Base-by-base conservation (phyloP, 2,888 invertebrate genomes). In the Melanostoma scalare region DNA sequence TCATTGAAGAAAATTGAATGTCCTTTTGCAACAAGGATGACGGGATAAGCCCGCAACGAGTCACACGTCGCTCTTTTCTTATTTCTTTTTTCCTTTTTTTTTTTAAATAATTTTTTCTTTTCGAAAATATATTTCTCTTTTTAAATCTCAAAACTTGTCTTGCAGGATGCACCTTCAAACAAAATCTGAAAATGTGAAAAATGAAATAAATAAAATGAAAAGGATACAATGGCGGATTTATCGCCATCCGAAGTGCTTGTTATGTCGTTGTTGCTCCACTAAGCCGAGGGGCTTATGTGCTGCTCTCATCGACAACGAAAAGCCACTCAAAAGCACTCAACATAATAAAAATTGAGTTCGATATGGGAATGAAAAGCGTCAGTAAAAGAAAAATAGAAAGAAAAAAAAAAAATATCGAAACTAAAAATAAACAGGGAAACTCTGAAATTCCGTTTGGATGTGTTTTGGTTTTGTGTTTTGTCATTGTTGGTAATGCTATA, bases 321-420 rank as follows among this genome's bases (percentile, higher is more conserved):
- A 56, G 58, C 74, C 63, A 74, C 75, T 74, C 74, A 69, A 74
- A 50, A 75, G 71, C 80, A 80, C 80, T 80, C 80, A 75, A 80
- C 75, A 71, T 80, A 80, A 80, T 80, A 80, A 80, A 75, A 75
- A 80, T 75, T 80, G 80, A 80, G 65, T 80, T 80, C 65, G 58
- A 71, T 71, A 71, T 53, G 60, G 31, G 38, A 60, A 50, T 3
- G 31, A 46, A 46, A 46, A 20, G 20, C 20, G 20, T 20, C 46
- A 44, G 3, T 8, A 42, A 42, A 9, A 42, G 6, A 3, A 9
- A 9, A 30, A 30, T 9, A 35, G 31, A 3, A 30, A 31, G 9
- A 31, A 35, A 35, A 6, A 50, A 60, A 73, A n/a, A 52, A 44
- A 44, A 44, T 5, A 31, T 10, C 20, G 52, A 8, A 53, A 73